Percentiles rank a stretch among this genome's conserved stretches.
Conservation (phyloP, 2,113 vertebrate genomes). For the Mandrillus leucophaeus region DNA sequence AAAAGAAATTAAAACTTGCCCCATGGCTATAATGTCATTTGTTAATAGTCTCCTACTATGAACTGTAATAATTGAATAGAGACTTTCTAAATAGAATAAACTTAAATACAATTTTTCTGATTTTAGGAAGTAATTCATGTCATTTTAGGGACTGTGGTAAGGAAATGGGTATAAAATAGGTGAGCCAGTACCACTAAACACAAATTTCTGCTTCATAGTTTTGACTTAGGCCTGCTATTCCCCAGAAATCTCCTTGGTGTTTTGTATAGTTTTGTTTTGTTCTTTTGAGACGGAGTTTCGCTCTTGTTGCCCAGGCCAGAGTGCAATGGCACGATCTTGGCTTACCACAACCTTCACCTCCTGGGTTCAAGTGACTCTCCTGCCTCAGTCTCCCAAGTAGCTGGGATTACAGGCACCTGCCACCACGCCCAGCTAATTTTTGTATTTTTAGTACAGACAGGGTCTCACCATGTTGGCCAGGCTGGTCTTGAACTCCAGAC, state of each 20-base stretch:
- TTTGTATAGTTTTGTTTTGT: too few species aligned
- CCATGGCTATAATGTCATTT: neutral
- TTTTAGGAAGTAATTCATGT: neutral
- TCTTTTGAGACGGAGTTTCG: too few species aligned
- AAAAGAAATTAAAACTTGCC: neutral
- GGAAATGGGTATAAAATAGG: neutral
- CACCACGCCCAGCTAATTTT: too few species aligned
- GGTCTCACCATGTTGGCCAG: too few species aligned
- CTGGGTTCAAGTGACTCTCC: too few species aligned
- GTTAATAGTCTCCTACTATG: neutral
- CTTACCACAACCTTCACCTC: too few species aligned
- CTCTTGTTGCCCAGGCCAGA: too few species aligned
- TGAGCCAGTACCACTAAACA: neutral
- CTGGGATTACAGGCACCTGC: too few species aligned
- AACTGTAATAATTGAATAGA: neutral
- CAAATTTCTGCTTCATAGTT: neutral
- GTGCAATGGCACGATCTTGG: fast-evolving
- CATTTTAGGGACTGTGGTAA: neutral
- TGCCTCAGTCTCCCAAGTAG: too few species aligned
- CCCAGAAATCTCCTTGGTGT: too few species aligned
- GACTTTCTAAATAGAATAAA: neutral
- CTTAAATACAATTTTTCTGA: neutral
- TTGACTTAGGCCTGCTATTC: fast-evolving
- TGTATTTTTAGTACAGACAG: too few species aligned
- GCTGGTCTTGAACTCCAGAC: too few species aligned